Evolutionary conservation across 2,797 vertebrate species (phyloP).

Genomic region (Thunnus albacares): DNA sequence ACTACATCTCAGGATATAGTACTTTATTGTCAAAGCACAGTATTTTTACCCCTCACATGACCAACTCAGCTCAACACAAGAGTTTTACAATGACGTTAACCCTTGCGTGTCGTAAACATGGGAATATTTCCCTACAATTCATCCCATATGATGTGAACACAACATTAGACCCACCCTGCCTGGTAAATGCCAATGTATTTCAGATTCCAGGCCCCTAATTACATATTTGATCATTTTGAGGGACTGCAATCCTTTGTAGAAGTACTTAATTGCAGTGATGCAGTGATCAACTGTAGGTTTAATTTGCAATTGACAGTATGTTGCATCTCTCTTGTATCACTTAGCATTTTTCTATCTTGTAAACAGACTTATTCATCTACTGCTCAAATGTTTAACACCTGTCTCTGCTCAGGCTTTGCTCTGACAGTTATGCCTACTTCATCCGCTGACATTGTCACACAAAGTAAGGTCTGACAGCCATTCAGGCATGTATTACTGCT

Average conservation of each 20-base stretch:
- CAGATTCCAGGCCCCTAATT: background rate
- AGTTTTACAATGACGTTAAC: background rate
- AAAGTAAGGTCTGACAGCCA: conserved; percentile 64
- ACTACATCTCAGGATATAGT: too few relatives aligned
- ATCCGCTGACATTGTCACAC: conserved; percentile 57
- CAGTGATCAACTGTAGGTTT: background rate
- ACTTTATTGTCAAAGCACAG: background rate
- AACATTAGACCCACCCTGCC: background rate
- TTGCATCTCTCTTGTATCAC: background rate
- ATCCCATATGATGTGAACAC: background rate
- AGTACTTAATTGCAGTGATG: background rate
- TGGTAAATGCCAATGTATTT: background rate
- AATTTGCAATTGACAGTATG: background rate
- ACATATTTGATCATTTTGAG: background rate
- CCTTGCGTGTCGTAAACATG: too few relatives aligned
- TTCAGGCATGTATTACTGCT: conserved; percentile 57
- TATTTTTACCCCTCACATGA: background rate
- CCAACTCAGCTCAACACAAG: background rate
- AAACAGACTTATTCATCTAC: conserved; percentile 43
- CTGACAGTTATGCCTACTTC: conserved; percentile 60
- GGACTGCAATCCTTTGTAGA: background rate
- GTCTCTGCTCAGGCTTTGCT: conserved; percentile 54
- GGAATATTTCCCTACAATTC: background rate
- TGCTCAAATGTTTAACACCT: conserved; percentile 36
- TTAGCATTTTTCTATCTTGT: conserved; percentile 10